These are phyloP conservation scores for Megatriorchis doriae DNA, from an alignment of 2,113 vertebrate species.

Conservation along the genomic window DNA sequence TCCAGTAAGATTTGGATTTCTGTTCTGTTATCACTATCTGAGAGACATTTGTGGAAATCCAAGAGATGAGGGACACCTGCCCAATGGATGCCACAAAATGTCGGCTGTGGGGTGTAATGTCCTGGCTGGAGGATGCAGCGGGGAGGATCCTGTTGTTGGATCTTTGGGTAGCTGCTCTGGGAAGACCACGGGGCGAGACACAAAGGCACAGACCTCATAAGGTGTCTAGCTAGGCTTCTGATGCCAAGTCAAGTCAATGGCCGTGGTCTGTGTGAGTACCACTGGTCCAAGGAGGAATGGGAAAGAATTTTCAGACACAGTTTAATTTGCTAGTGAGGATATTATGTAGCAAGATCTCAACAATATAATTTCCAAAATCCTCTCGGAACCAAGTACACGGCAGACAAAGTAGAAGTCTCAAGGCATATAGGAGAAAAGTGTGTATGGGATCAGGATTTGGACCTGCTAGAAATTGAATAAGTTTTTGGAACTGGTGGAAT, in stretches of 20 bases:
- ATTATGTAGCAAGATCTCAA: not conserved
- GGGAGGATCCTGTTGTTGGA: not conserved
- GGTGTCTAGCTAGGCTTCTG: not conserved
- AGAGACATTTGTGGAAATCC: not conserved
- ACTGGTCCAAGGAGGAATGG: not conserved
- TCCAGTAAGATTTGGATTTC: not conserved
- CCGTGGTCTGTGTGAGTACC: not conserved
- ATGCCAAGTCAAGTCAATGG: not conserved
- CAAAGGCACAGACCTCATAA: not conserved
- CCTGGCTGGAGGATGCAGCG: fast-evolving
- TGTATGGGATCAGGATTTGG: not conserved
- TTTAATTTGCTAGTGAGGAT: not conserved
- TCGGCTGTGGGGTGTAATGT: not conserved
- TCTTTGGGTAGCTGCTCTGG: not conserved
- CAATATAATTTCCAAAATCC: not conserved
- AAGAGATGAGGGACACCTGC: not conserved
- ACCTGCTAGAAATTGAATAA: not conserved
- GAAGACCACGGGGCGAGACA: fast-evolving
- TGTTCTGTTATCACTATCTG: not conserved
- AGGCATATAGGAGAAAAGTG: not conserved
- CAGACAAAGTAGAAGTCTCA: not conserved
- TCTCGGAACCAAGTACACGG: not conserved
- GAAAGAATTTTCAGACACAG: not conserved
- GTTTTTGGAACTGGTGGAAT: not conserved
- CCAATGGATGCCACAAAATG: no score